phyloP scores from a whole-genome alignment of 1,140 invertebrate genomes.

The Brachionus koreanus region DNA sequence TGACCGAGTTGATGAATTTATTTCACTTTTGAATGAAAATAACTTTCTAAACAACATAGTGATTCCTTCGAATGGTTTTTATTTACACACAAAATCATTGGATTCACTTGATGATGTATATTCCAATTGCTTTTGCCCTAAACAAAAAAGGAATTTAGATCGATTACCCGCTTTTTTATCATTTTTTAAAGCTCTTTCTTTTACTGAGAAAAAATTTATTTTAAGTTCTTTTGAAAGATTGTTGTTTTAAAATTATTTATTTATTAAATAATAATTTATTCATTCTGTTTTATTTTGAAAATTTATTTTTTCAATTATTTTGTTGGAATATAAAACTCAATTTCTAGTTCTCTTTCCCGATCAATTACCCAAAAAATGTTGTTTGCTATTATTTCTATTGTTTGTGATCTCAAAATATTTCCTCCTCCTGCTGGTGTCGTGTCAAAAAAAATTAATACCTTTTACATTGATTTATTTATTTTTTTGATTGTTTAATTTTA shows the following conservation, averaged over 20 bases:
- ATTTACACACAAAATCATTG: too few relatives aligned
- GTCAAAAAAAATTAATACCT: neutral
- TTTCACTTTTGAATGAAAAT: neutral
- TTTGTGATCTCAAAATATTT: neutral
- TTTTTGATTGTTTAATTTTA: neutral
- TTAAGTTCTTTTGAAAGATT: too few relatives aligned
- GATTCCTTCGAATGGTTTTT: too few relatives aligned
- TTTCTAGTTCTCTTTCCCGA: neutral
- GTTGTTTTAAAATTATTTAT: neutral
- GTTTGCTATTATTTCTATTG: constrained; percentile 18
- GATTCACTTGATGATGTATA: neutral
- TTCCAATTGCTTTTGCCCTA: neutral
- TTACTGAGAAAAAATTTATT: too few relatives aligned
- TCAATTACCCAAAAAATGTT: constrained; percentile 18
- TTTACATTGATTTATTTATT: neutral
- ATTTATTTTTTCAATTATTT: neutral
- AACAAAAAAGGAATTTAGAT: neutral
- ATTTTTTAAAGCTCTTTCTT: neutral
- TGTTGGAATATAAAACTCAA: neutral
- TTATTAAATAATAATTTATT: neutral
- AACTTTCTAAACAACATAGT: neutral
- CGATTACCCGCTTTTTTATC: neutral
- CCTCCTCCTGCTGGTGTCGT: neutral
- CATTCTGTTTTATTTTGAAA: too few relatives aligned
- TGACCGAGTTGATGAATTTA: neutral